These are phyloP conservation scores for Actinia equina DNA, from an alignment of 64 coral and sea anemone genomes.

Conservation along the genomic window DNA sequence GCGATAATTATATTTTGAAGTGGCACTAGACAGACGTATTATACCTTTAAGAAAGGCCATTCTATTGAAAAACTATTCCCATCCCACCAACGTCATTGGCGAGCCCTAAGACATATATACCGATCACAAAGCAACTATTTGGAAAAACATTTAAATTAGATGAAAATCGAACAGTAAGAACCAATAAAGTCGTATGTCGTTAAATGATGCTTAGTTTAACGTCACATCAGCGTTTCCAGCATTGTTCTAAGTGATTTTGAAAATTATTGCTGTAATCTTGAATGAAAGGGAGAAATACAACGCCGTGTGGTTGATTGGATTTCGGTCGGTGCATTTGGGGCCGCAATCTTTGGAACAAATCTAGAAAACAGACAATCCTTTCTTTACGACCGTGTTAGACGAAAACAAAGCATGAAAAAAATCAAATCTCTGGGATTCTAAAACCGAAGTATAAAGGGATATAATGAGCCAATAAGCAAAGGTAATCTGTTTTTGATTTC, in stretches of 20 bases:
- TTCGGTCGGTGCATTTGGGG: background rate
- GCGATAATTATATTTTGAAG: too few relatives aligned
- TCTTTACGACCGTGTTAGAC: background rate
- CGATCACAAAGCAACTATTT: background rate
- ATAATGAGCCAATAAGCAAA: background rate
- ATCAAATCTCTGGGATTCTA: background rate
- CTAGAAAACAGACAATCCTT: background rate
- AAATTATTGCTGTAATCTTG: background rate
- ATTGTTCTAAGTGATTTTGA: background rate
- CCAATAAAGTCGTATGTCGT: background rate
- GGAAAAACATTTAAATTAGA: background rate
- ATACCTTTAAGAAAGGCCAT: too few relatives aligned
- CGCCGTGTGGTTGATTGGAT: background rate
- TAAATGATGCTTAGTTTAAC: background rate
- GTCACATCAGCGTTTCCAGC: background rate
- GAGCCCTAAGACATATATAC: too few relatives aligned
- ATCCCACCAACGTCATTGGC: background rate
- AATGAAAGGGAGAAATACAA: background rate
- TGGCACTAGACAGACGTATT: too few relatives aligned
- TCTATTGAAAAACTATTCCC: background rate
- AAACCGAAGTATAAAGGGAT: background rate
- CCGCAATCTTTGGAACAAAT: background rate
- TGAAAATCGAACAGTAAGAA: background rate
- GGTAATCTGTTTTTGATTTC: constrained; percentile 8
- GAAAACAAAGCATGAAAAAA: background rate